Conservation (phyloP, 2,113 vertebrate genomes). For the rabbit (Oryctolagus cuniculus) region DNA sequence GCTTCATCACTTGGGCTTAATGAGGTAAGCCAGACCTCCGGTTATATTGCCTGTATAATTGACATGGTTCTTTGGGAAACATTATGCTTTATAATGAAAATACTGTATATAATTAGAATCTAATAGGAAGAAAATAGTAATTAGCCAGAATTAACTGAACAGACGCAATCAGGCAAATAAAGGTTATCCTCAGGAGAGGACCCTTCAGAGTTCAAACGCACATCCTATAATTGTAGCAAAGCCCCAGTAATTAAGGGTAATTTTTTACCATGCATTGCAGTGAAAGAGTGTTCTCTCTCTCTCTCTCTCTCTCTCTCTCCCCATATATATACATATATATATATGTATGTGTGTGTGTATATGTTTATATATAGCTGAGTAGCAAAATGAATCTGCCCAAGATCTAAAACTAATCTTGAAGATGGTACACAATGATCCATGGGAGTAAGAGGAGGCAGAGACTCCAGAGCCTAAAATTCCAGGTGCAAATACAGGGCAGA, state of each 20-base stretch:
- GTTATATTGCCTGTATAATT: slow-evolving; percentile 89
- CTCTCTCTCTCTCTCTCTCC: not conserved
- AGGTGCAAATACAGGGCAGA: not conserved
- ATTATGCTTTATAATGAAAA: slow-evolving; percentile 92
- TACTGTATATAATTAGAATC: slow-evolving; percentile 92
- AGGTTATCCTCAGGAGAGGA: slow-evolving; percentile 90
- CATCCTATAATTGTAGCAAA: slow-evolving; percentile 87
- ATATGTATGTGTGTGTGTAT: no score
- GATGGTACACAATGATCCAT: not conserved
- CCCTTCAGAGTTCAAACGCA: slow-evolving; percentile 88
- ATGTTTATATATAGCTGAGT: slow-evolving; percentile 32
- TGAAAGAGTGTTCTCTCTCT: slow-evolving; percentile 65
- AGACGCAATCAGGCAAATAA: slow-evolving; percentile 92
- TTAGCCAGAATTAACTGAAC: slow-evolving; percentile 91
- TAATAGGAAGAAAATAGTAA: slow-evolving; percentile 92
- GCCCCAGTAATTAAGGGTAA: slow-evolving; percentile 87
- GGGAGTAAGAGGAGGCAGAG: not conserved
- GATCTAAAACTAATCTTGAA: slow-evolving; percentile 39
- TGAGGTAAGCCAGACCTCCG: slow-evolving; percentile 89
- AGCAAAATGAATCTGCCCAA: slow-evolving; percentile 70
- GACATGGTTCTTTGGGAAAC: slow-evolving; percentile 90
- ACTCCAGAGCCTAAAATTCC: not conserved
- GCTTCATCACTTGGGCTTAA: slow-evolving; percentile 84
- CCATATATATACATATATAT: no score
- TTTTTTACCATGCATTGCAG: slow-evolving; percentile 79